Evolutionary conservation across 1,140 invertebrate species (phyloP).

Genomic region (Aphelinus atriplicis): DNA sequence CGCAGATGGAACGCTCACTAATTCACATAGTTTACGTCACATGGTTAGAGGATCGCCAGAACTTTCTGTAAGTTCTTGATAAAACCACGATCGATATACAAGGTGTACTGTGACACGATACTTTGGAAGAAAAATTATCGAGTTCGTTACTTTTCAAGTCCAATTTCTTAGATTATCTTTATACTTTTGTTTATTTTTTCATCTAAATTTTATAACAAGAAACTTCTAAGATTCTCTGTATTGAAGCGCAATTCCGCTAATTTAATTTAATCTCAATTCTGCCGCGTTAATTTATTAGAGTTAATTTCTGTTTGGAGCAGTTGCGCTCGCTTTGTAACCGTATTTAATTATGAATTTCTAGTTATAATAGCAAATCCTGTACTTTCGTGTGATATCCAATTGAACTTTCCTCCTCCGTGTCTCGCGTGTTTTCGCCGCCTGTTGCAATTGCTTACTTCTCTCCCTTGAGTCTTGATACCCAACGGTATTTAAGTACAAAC

Average conservation of each 20-base stretch:
- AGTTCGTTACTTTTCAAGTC: too few relatives aligned
- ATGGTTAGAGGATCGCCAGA: neutral
- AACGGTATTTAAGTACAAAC: slow-evolving; percentile 32
- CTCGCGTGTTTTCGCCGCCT: neutral
- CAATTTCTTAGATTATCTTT: too few relatives aligned
- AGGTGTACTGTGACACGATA: too few relatives aligned
- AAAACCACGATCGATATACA: neutral
- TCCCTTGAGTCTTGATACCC: slow-evolving; percentile 7
- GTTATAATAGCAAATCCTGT: slow-evolving; percentile 14
- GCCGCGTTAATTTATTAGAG: too few relatives aligned
- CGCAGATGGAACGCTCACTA: too few relatives aligned
- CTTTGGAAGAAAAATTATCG: too few relatives aligned
- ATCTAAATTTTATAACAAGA: neutral
- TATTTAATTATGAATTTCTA: slow-evolving; percentile 15
- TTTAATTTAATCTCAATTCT: neutral
- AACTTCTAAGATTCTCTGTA: slow-evolving; percentile 13
- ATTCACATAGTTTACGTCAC: too few relatives aligned
- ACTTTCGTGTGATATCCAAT: neutral
- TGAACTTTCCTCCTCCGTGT: neutral
- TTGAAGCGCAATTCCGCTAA: slow-evolving; percentile 9
- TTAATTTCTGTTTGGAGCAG: neutral
- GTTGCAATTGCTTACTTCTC: too few relatives aligned
- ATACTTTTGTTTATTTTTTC: too few relatives aligned
- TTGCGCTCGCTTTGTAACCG: slow-evolving; percentile 9
- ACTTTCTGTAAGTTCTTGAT: neutral